These are phyloP conservation scores for Serinus canaria DNA, from an alignment of 2,113 vertebrate genomes.

Conservation along the genomic window DNA sequence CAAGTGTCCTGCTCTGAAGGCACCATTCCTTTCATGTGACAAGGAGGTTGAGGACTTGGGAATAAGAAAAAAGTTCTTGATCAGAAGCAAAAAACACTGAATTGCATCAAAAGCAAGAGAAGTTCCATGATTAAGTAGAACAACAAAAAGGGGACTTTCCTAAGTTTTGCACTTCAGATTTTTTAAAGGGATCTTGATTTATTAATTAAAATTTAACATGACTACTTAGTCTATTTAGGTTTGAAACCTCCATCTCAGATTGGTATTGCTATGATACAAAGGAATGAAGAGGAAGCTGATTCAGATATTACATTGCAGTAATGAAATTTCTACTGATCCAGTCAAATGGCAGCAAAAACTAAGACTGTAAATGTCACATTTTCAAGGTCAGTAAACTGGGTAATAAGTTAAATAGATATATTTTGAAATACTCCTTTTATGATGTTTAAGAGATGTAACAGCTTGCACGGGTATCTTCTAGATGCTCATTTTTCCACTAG, in stretches of 20 bases:
- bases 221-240: neutral
- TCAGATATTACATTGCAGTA: neutral
- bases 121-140: neutral
- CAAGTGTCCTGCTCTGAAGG: neutral
- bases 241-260: neutral
- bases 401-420: neutral
- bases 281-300: neutral
- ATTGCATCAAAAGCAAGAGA: neutral
- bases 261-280: neutral
- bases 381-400: neutral
- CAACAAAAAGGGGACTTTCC: neutral
- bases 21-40: neutral
- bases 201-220: neutral
- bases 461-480: neutral
- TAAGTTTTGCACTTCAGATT: neutral
- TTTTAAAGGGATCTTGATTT: neutral
- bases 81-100: neutral
- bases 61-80: neutral
- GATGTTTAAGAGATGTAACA: neutral
- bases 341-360: neutral
- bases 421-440: neutral
- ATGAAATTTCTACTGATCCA: conserved; percentile 10
- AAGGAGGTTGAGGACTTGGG: neutral
- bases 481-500: neutral
- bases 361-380: neutral